Percentiles rank a stretch among this genome's conserved stretches.
These are phyloP conservation scores for Penelope pileata DNA, from an alignment of 2,113 vertebrate species.

Conservation along the genomic window DNA sequence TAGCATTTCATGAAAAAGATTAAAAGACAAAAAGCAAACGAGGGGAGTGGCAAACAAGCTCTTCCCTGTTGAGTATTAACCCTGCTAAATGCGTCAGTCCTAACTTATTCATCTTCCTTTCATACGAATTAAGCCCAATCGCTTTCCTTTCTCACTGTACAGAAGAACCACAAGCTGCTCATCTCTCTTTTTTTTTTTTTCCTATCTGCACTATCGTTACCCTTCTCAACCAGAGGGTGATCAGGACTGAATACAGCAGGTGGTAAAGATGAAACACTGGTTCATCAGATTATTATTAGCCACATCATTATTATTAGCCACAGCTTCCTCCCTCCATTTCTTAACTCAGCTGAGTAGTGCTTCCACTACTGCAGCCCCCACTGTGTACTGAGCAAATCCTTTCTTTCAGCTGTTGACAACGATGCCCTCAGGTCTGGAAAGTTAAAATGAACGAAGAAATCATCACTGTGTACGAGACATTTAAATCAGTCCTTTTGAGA, in stretches of 20 bases:
- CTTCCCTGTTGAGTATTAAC: background rate
- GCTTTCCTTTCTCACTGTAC: background rate
- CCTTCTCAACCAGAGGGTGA: background rate
- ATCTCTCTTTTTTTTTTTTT: background rate
- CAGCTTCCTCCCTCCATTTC: background rate
- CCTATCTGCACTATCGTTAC: background rate
- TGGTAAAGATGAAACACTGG: background rate
- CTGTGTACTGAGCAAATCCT: background rate
- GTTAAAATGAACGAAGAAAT: background rate
- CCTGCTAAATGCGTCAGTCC: background rate
- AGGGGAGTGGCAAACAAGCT: background rate
- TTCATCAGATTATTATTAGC: constrained; percentile 25
- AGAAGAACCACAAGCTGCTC: background rate
- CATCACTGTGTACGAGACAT: fast-evolving
- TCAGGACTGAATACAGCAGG: background rate
- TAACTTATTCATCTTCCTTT: background rate
- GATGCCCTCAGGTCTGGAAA: background rate
- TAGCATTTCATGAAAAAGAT: background rate
- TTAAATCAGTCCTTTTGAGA: background rate
- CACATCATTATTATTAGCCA: background rate
- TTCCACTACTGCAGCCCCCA: background rate
- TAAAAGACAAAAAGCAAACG: constrained; percentile 19
- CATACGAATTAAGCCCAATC: background rate
- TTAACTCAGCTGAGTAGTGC: background rate
- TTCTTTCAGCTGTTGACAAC: background rate